Evolutionary conservation across 2,888 invertebrate genomes (phyloP), one percentile per base, ranked within the genome.

Genomic region (Meloe dianella): DNA sequence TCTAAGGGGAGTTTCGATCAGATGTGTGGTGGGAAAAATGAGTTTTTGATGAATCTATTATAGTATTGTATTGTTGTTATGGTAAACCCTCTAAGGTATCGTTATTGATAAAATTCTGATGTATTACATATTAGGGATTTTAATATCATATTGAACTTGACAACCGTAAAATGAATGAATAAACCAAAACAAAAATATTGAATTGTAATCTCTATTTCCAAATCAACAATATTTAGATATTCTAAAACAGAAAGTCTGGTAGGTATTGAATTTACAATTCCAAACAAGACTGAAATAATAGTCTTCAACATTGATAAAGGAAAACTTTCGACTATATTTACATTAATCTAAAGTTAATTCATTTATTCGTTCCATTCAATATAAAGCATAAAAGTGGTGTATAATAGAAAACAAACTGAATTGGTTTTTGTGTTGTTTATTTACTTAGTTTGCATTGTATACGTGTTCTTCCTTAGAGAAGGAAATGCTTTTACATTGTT

Each of bases 341-440:
- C 47, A 51, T 51, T 51, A 51, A 51, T 51, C 20, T 51, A 51
- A 22, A 51, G 47, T 22, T 51, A 51, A 51, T 9, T 51, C 47
- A 10, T 51, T 20, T 51, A 51, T 51, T 51, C 10, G 4, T 38
- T 22, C 2, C 22, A 5, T 51, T 51, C 20, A 17, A 5, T 20
- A 51, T 9, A 47, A 20, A 47, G 20, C 5, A 22, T 51, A 10
- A 22, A 5, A 41, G 17, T 41, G 10, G 47, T 51, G 22, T 10
- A 51, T 51, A 51, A 51, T 51, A 22, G 47, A 51, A 41, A 51
- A 51, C 22, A 22, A 10, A 51, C 47, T 20, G 47, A 22, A 51
- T 51, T 51, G 10, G 9, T 51, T 51, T 51, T 14, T 35, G 35
- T 35, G 35, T 35, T 41, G n/a, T 41, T 41, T 41, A 41, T 41